Base-by-base conservation (phyloP, 2,888 invertebrate genomes). In the Chalcis sispes region DNA sequence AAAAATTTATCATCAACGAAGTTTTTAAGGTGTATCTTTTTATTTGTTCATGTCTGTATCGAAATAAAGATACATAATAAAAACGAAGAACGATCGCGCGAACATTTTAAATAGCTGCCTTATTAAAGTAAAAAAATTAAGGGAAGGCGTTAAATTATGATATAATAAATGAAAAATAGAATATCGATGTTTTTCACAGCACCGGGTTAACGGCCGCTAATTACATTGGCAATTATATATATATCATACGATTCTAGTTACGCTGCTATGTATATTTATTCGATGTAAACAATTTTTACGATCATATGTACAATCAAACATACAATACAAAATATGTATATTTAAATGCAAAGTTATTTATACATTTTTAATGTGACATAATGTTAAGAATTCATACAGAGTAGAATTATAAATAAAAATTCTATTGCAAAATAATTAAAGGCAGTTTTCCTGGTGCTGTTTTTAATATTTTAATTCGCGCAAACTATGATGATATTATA, bases 21-120 rank as follows among this genome's bases (percentile, higher is more conserved):
- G n/a, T n/a, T n/a, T n/a, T n/a, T n/a, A n/a, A n/a, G 15, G 50
- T 62, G n/a, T 25, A 52, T 66, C n/a, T n/a, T 52, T 20, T 66
- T 15, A 58, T 13, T 65, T 62, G 56, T 74, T 52, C 74, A 71
- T 52, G 56, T 54, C 73, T 62, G 58, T 32, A 48, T 66, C 42
- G 27, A 64, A 18, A 42, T 4, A 18, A 48, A 42, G 36, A 40
- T 15, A 59, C 50, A 13, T 50, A 18, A 36, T 23, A 67, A 32
- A 61, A 62, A 62, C 10, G 52, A 46, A 77, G 61, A 48, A 71
- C 46, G 66, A 71, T 66, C 62, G 65, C 62, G 64, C 73, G 66
- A 74, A 77, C 54, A 77, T 48, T 59, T 77, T 65, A 20, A 73
- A 74, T 71, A 74, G 70, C 59, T 77, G 70, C 74, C 71, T 74